A percentile compares a stretch with the other conserved stretches of the same genome.
phyloP scores from a whole-genome alignment of 1,140 invertebrate genomes.

The Hylaeus anthracinus region DNA sequence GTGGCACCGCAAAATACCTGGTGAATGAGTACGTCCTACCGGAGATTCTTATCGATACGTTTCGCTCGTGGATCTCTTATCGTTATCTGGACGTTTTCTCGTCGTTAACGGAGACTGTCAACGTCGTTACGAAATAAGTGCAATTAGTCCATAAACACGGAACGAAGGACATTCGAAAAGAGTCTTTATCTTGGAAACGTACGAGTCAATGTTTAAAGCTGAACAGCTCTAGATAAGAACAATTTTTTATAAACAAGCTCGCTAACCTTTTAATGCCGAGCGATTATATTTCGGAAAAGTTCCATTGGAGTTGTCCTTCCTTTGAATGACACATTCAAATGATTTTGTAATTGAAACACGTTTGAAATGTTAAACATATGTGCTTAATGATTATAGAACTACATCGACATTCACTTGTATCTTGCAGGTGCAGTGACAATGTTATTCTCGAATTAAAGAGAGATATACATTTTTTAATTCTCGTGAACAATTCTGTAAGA shows the following conservation, averaged over 20 bases:
- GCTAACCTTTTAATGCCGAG: background rate
- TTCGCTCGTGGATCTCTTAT: background rate
- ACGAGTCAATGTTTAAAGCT: background rate
- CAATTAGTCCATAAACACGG: background rate
- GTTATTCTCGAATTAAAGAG: too few relatives aligned
- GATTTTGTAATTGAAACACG: background rate
- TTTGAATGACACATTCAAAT: too few relatives aligned
- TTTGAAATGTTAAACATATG: background rate
- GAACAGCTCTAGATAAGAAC: slow-evolving; percentile 6
- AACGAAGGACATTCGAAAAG: background rate
- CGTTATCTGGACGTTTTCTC: background rate
- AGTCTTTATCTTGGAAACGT: slow-evolving; percentile 6
- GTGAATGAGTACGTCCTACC: slow-evolving; percentile 7
- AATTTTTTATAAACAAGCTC: background rate
- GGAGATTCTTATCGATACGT: background rate
- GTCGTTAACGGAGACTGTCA: background rate
- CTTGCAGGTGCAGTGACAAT: too few relatives aligned
- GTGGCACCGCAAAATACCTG: slow-evolving; percentile 8
- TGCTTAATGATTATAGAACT: too few relatives aligned
- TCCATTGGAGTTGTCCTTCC: background rate
- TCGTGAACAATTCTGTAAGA: too few relatives aligned
- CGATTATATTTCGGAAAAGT: background rate
- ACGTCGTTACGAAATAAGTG: background rate
- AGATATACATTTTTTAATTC: too few relatives aligned
- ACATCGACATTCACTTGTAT: too few relatives aligned